These are phyloP conservation scores for Eucidaris tribuloides DNA, from an alignment of 35 echinoderm and acorn worm species.

Conservation along the genomic window DNA sequence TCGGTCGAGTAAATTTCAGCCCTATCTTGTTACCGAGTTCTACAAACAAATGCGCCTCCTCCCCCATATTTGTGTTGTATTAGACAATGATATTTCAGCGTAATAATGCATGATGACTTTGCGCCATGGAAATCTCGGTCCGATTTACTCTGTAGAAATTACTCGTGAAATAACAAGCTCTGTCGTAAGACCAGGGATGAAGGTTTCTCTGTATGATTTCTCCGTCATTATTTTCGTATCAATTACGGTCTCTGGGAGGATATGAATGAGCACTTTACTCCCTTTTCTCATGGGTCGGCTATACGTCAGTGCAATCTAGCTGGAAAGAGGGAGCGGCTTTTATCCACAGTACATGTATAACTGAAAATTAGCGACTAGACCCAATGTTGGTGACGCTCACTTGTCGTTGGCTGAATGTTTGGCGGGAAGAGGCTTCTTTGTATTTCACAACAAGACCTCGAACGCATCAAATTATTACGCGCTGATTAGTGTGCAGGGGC, in stretches of 20 bases:
- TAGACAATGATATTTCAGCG: neutral
- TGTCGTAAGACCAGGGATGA: neutral
- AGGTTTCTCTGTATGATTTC: neutral
- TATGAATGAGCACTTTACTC: neutral
- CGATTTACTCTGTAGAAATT: neutral
- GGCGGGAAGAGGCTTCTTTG: neutral
- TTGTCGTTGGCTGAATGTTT: neutral
- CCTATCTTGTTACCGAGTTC: neutral
- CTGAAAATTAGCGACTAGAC: no score
- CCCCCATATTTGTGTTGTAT: neutral
- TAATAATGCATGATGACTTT: constrained; percentile 13
- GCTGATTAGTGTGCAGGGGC: constrained; percentile 17
- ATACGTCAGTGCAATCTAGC: no score
- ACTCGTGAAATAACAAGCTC: neutral
- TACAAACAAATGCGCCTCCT: constrained; percentile 13
- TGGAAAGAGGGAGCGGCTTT: no score
- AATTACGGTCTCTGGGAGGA: neutral
- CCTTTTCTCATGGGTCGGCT: neutral
- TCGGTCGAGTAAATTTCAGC: constrained; percentile 20
- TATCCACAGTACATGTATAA: no score
- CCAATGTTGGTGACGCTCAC: no score
- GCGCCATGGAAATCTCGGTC: neutral
- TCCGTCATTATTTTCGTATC: neutral
- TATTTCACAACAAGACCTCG: neutral
- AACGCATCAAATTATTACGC: neutral